phyloP scores from a whole-genome alignment of 2,797 vertebrate genomes.

The Okamejei kenojei region DNA sequence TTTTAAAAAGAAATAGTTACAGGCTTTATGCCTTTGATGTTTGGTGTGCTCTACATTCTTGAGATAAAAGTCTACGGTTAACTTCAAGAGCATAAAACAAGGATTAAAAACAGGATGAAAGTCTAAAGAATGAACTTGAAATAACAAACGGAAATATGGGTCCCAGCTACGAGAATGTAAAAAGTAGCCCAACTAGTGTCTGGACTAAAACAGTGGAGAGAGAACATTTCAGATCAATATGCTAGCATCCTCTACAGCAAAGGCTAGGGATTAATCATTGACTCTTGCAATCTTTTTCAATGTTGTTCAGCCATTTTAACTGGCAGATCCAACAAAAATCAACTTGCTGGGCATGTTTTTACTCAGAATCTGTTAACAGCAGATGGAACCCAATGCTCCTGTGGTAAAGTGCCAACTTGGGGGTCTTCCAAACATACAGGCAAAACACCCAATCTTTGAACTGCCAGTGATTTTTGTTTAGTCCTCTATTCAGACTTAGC shows the following conservation, averaged over 20 bases:
- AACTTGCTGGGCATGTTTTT: background rate
- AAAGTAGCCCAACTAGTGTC: background rate
- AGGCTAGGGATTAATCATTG: background rate
- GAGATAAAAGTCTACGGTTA: too few relatives aligned
- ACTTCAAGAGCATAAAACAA: background rate
- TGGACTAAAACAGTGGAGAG: background rate
- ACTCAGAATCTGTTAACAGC: background rate
- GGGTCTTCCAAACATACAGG: background rate
- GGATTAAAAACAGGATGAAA: background rate
- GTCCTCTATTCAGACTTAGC: background rate
- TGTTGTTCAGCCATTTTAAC: background rate
- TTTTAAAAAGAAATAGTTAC: background rate
- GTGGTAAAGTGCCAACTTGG: background rate
- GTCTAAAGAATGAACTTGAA: too few relatives aligned
- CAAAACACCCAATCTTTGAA: background rate
- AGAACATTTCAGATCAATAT: background rate
- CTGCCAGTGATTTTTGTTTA: background rate
- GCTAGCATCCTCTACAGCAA: background rate
- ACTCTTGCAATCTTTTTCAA: slow-evolving; percentile 8
- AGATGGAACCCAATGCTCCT: background rate
- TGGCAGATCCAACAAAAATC: background rate
- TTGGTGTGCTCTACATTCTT: background rate
- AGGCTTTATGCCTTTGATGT: background rate
- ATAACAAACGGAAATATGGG: background rate
- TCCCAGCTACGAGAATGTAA: background rate